Conservation (phyloP, 2,888 invertebrate genomes). For the Blastobasis lacticolella region DNA sequence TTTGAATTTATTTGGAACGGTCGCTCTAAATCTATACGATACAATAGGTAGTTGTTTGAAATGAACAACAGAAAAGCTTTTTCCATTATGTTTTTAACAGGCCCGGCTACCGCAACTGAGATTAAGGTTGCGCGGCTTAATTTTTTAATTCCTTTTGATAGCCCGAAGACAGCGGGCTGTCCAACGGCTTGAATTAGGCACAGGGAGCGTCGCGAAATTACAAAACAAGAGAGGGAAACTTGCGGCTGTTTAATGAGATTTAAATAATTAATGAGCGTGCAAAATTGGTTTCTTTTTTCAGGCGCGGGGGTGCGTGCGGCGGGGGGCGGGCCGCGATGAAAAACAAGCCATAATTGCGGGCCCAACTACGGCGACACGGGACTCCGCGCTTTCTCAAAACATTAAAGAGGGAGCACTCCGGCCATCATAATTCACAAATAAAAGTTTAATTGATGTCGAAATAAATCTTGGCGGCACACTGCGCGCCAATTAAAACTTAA, state of each 20-base stretch:
- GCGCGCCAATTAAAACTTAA: conserved; percentile 33
- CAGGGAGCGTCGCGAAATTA: conserved; percentile 48
- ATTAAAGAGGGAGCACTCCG: conserved; percentile 31
- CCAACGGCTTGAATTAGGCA: conserved; percentile 49
- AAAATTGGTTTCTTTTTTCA: conserved; percentile 71
- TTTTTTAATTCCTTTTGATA: conserved; percentile 9
- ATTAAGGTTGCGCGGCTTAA: background rate
- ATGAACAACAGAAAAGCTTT: background rate
- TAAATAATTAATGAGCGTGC: conserved; percentile 74
- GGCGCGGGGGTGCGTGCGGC: conserved; percentile 38
- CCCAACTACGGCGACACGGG: conserved; percentile 33
- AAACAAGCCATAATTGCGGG: conserved; percentile 63
- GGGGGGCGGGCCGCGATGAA: conserved; percentile 55
- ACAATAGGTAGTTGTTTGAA: no score
- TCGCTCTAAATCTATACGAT: no score
- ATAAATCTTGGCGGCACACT: conserved; percentile 40
- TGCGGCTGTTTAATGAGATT: conserved; percentile 72
- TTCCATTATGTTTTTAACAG: background rate
- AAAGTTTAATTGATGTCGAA: conserved; percentile 46
- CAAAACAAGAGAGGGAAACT: conserved; percentile 56
- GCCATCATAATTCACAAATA: conserved; percentile 45
- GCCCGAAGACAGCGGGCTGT: conserved; percentile 20
- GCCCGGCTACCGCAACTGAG: conserved; percentile 3
- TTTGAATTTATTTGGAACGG: no score
- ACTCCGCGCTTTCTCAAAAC: conserved; percentile 21